Conservation (phyloP, 2,888 invertebrate genomes). For the Drosophila mayaguana region DNA sequence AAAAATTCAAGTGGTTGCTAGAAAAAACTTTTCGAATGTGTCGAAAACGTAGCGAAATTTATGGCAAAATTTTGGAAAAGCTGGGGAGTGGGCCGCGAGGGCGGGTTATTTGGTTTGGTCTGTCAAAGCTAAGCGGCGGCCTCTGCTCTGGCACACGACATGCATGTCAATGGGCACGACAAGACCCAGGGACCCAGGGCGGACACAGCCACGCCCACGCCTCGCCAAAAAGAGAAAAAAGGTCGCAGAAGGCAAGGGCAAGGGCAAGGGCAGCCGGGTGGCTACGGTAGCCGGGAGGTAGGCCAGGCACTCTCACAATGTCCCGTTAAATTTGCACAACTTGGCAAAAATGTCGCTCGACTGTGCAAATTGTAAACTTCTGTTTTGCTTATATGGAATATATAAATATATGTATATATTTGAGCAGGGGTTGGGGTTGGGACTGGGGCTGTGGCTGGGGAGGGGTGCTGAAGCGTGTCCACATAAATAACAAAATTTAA, state of each 20-base stretch:
- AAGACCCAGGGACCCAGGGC: conserved; percentile 21
- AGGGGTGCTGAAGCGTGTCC: conserved; percentile 46
- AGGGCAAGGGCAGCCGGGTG: not conserved
- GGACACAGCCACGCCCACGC: conserved; percentile 21
- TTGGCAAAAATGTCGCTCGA: conserved; percentile 63
- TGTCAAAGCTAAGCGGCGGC: conserved; percentile 82
- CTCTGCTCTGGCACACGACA: conserved; percentile 81
- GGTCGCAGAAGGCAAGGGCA: not conserved
- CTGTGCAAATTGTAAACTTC: conserved; percentile 72
- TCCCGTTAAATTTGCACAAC: conserved; percentile 82
- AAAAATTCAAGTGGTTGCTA: conserved; percentile 65
- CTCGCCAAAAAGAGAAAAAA: not conserved
- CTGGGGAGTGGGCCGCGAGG: conserved; percentile 23
- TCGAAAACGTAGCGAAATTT: conserved; percentile 75
- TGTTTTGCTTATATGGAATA: conserved; percentile 41
- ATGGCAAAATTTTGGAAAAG: conserved; percentile 58
- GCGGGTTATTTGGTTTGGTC: conserved; percentile 61
- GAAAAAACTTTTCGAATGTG: conserved; percentile 40
- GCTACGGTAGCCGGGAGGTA: conserved; percentile 5
- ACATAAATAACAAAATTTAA: conserved; percentile 85
- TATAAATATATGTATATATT: conserved; percentile 14
- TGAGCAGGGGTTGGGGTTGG: conserved; percentile 16
- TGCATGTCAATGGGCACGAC: conserved; percentile 77
- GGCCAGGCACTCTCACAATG: conserved; percentile 67
- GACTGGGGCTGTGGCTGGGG: conserved; percentile 18